phyloP scores from a whole-genome alignment of 2,797 vertebrate species.

The Scyliorhinus canicula region DNA sequence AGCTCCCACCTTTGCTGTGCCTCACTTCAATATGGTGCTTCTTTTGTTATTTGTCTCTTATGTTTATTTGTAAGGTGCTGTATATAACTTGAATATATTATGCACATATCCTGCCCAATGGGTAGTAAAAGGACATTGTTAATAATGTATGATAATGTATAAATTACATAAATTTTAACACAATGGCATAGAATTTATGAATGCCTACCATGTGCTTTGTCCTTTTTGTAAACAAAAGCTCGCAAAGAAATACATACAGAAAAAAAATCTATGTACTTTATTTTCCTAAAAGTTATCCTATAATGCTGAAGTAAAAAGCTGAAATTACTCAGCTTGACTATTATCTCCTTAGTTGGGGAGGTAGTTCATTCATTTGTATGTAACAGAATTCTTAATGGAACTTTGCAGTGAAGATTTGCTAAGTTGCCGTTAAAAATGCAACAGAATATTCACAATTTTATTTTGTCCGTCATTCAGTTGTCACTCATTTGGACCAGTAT shows the following conservation, averaged over 20 bases:
- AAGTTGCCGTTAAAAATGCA: constrained; percentile 53
- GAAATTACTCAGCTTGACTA: constrained; percentile 53
- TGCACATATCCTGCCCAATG: constrained; percentile 98
- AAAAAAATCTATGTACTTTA: constrained; percentile 78
- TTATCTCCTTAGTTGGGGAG: constrained; percentile 55
- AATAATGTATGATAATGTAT: constrained; percentile 94
- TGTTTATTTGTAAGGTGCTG: constrained; percentile 84
- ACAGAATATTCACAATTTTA: constrained; percentile 51
- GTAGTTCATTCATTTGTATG: constrained; percentile 51
- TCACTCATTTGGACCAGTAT: constrained; percentile 54
- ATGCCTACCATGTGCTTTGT: constrained; percentile 75
- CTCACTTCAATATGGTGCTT: constrained; percentile 93
- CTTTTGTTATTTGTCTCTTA: constrained; percentile 72
- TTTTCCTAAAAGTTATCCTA: constrained; percentile 79
- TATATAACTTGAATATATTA: constrained; percentile 94
- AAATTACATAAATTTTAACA: constrained; percentile 83
- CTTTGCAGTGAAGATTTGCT: constrained; percentile 53
- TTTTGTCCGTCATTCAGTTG: constrained; percentile 46
- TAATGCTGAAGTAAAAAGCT: constrained; percentile 62
- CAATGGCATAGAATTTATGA: constrained; percentile 83
- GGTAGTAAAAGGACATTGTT: constrained; percentile 84
- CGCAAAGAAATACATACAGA: constrained; percentile 76
- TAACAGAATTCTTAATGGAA: constrained; percentile 50
- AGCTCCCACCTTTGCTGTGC: constrained; percentile 80
- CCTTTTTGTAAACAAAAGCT: constrained; percentile 67